Base-by-base conservation (phyloP, 2,888 invertebrate species). In the Epistrophe grossulariae region DNA sequence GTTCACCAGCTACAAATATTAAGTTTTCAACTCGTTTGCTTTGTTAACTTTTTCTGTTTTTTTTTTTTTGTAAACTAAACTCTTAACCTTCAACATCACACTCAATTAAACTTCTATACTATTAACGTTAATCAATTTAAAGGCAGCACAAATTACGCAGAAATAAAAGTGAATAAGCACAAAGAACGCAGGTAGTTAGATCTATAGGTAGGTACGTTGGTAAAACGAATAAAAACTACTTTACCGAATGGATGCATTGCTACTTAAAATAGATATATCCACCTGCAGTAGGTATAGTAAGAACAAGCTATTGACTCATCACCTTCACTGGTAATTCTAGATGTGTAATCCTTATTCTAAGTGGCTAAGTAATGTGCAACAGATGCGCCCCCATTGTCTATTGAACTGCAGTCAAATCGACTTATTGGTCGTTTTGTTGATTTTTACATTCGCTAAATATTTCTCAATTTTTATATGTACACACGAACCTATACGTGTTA, bases 261-360 rank as follows among this genome's bases (percentile, higher is more conserved):
- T 11, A 43, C 43, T 64, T 55, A 40, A 4, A 11, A 8, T 35
- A 24, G 2, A 52, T 17, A 40, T 10, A 40, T 19, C 73, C 57
- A 40, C 40, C 60, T 50, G 17, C 15, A 19, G n/a, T n/a, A n/a
- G 3, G 24, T 24, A 24, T 24, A 64, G 11, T 19, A 31, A 62
- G 10, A 52, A 38, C 40, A 76, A 87, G 87, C 76, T 79, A 79
- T 79, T 83, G 72, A 83, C 82, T 76, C 79, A 66, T 87, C 82
- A 82, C 82, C 87, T 79, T 82, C 76, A 77, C 68, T 35, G 38
- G 87, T 68, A 84, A 73, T 83, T 79, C 83, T 72, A 77, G 79
- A 79, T 40, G 72, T 64, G 57, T 79, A 79, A 88, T 62, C 84
- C 52, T 35, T 38, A 50, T 50, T 19, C 60, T 52, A 76, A 55